Percentiles rank a stretch among this genome's conserved stretches.
Evolutionary conservation across 1,140 invertebrate species (phyloP).

Genomic region (Orius laevigatus): DNA sequence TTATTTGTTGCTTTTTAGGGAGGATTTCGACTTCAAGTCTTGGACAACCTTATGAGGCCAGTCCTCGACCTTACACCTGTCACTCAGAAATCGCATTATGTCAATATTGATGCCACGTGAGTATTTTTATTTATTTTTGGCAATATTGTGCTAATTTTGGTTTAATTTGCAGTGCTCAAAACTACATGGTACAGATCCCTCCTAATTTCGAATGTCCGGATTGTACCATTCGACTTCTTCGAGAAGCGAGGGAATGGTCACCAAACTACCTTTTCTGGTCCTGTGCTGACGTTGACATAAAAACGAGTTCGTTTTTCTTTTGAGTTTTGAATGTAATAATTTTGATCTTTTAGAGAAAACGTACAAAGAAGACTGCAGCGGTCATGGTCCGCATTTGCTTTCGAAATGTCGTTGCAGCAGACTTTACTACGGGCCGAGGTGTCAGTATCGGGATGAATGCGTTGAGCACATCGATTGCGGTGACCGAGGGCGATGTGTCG

Average conservation of each 20-base stretch:
- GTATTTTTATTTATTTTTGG: too few species aligned
- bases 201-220: constrained; percentile 67
- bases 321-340: too few species aligned
- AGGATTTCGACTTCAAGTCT: constrained; percentile 66
- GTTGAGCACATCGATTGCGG: constrained; percentile 66
- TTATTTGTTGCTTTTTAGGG: too few species aligned
- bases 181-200: too few species aligned
- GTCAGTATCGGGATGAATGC: constrained; percentile 77
- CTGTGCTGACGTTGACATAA: too few species aligned
- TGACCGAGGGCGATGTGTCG: constrained; percentile 63
- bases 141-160: too few species aligned
- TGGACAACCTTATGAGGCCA: constrained; percentile 63
- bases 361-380: constrained; percentile 63
- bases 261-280: too few species aligned
- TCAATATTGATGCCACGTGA: too few species aligned
- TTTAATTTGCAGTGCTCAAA: too few species aligned
- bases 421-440: too few species aligned
- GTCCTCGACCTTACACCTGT: constrained; percentile 70
- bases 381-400: too few species aligned
- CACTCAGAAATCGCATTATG: constrained; percentile 55
- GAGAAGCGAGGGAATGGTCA: constrained; percentile 85
- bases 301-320: constrained; percentile 7
- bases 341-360: constrained; percentile 49
- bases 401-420: too few species aligned
- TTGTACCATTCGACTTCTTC: constrained; percentile 73